Base-by-base conservation (phyloP, 2,113 vertebrate genomes). In the Coptodon bakossiorum region DNA sequence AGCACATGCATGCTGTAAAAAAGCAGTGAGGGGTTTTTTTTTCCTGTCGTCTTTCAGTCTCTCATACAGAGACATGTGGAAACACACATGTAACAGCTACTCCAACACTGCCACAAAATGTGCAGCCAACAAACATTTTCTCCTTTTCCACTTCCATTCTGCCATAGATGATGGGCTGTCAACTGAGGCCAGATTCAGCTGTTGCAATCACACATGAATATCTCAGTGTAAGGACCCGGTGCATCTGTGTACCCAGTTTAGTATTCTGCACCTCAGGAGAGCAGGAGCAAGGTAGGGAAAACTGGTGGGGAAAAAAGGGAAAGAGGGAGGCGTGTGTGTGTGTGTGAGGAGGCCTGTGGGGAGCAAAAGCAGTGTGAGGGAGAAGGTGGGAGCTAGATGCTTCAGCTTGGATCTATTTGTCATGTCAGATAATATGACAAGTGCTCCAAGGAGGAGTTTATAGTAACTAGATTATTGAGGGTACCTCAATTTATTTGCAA, bases 341-440 rank as follows among this genome's bases (percentile, higher is more conserved):
- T 36, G 53, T 24, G 56, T 9, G n/a, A 45, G 73, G 80, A 82
- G 57, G 61, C 84, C 66, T 45, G 52, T 16, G 61, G 38, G 53
- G 68, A 90, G 84, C 73, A 56, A 59, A 81, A 54, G 43, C 12
- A 38, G 16, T 84, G 53, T 27, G 78, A 84, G 73, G 59, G 52
- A 80, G 63, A 88, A 71, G 63, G 86, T 36, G 66, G 83, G 31
- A 80, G 79, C 80, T 40, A 45, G 71, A 88, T 78, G 81, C 86
- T 22, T 43, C 22, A 34, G 86, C 87, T 89, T 59, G 13, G 38
- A 91, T 90, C 92, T 90, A 95, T 95, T 95, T 95, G 93, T 95
- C 95, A 94, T 93, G 91, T 94, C 91, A 90, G 90, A 94, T 93
- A 93, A 95, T 93, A 91, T 93, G 94, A 95, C 94, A 89, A 85